phyloP scores from a whole-genome alignment of 2,888 invertebrate species.

The Salticus scenicus region DNA sequence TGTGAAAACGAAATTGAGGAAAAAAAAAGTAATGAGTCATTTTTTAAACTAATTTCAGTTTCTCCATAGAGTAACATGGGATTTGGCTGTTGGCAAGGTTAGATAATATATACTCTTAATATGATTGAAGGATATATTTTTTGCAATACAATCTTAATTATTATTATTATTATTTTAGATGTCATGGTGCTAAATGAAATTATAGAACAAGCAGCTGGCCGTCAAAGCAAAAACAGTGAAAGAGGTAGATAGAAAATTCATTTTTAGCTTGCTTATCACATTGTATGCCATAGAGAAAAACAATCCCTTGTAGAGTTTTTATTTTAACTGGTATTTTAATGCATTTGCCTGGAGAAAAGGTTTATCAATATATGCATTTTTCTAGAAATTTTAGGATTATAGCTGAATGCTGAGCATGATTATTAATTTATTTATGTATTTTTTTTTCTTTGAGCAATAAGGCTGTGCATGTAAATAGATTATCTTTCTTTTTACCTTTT shows the following conservation, averaged over 20 bases:
- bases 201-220: slow-evolving; percentile 90
- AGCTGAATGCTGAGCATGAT: slow-evolving; percentile 39
- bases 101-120: no score
- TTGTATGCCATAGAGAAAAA: slow-evolving; percentile 10
- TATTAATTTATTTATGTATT: no score
- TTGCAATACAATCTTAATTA: no score
- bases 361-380: slow-evolving; percentile 7
- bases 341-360: slow-evolving; percentile 45
- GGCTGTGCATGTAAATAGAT: slow-evolving; percentile 55
- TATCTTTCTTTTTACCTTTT: not conserved
- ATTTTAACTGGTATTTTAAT: slow-evolving; percentile 30
- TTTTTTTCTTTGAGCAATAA: slow-evolving; percentile 27
- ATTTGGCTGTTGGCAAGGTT: no score
- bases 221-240: slow-evolving; percentile 88
- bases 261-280: slow-evolving; percentile 53
- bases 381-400: not conserved
- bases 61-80: no score
- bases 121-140: no score
- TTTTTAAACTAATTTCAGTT: no score
- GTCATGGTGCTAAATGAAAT: slow-evolving; percentile 98
- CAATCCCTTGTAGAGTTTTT: slow-evolving; percentile 31
- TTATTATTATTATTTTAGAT: slow-evolving; percentile 85
- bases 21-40: no score
- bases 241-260: slow-evolving; percentile 70
- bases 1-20: no score